These are phyloP conservation scores for Cinclus mexicanus DNA, from an alignment of 2,113 vertebrate species.

Conservation along the genomic window DNA sequence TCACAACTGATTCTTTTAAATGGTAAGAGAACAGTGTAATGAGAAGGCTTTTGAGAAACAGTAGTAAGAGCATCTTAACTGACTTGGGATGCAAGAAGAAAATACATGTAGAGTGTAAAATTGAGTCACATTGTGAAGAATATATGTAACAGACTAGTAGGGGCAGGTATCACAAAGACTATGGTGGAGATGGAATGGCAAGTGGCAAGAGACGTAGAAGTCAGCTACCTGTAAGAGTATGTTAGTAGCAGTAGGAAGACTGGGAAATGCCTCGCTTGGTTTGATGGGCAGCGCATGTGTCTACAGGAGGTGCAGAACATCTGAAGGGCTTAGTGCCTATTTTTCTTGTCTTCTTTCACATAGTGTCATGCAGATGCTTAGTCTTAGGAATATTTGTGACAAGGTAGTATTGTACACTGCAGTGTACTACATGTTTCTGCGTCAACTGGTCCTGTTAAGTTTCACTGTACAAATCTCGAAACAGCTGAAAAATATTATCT, in stretches of 20 bases:
- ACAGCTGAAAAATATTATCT: not conserved
- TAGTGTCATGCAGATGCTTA: not conserved
- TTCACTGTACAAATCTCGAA: not conserved
- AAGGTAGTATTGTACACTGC: not conserved
- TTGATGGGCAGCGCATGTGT: accelerated
- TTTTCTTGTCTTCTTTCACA: not conserved
- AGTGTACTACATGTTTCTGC: not conserved
- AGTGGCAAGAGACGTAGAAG: not conserved
- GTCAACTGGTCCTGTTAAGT: not conserved
- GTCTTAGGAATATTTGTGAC: not conserved
- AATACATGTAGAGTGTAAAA: not conserved
- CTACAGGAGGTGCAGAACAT: not conserved
- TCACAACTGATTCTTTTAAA: not conserved
- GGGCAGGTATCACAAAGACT: not conserved
- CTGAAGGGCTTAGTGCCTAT: not conserved
- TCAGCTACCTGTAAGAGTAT: not conserved
- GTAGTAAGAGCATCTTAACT: not conserved
- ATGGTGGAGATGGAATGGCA: not conserved
- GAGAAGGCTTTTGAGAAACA: not conserved
- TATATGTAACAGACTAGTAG: not conserved
- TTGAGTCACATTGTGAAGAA: not conserved
- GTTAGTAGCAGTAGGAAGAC: not conserved
- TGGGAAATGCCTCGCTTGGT: not conserved
- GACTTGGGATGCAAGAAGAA: not conserved
- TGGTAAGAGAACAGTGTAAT: not conserved